Evolutionary conservation across 2,888 invertebrate species (phyloP).

Genomic region (Halictus ligatus): DNA sequence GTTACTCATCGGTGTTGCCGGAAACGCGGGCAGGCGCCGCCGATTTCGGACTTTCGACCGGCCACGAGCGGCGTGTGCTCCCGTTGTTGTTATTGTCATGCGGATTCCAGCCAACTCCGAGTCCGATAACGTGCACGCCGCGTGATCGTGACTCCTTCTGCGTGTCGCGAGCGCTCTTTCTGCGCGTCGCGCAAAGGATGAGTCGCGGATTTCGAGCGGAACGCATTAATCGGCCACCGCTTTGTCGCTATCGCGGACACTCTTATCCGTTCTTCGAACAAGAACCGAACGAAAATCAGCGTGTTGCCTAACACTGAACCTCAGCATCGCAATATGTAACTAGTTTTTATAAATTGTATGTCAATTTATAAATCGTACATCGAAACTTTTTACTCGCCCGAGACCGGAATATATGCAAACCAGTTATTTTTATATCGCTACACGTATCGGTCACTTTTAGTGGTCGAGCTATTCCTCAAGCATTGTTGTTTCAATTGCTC

Average conservation of each 20-base stretch:
- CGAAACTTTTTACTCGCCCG: not conserved
- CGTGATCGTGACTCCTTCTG: slow-evolving; percentile 59
- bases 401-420: not conserved
- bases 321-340: not conserved
- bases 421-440: not conserved
- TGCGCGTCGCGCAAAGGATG: slow-evolving; percentile 15
- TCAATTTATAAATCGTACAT: too few species aligned
- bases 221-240: not conserved
- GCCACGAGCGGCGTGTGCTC: slow-evolving; percentile 15
- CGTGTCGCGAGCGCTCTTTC: slow-evolving; percentile 7
- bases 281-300: too few species aligned
- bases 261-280: not conserved
- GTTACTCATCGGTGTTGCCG: slow-evolving; percentile 26
- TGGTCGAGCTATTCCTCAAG: not conserved
- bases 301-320: not conserved
- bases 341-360: too few species aligned
- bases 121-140: slow-evolving; percentile 49
- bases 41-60: slow-evolving; percentile 50
- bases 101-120: slow-evolving; percentile 41
- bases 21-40: slow-evolving; percentile 20
- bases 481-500: not conserved
- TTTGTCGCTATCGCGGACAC: not conserved
- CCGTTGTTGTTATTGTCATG: slow-evolving; percentile 44
- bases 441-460: not conserved
- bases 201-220: not conserved